Evolutionary conservation across 2,888 invertebrate species (phyloP), one percentile per base, ranked within the genome.

Genomic region (Netelia virgata): DNA sequence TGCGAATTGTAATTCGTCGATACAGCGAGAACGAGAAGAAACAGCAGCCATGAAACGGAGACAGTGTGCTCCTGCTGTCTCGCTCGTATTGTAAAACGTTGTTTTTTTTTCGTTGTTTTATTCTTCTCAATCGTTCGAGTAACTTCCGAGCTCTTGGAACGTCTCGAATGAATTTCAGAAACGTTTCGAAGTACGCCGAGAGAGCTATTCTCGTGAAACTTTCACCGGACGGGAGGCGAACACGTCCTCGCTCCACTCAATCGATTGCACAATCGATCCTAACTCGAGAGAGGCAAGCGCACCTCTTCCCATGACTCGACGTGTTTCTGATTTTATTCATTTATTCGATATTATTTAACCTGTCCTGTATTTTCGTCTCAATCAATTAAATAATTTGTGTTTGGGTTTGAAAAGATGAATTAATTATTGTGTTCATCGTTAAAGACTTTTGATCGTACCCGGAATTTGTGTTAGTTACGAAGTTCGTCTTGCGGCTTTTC

Each of bases 231-330:
- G 53, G 50, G 11, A 18, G 18, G 36, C 20, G 53, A 76, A 74
- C 68, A 73, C 61, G 82, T 83, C 84, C 83, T 85, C 83, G 75
- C 81, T 85, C 79, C 79, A 70, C 82, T 81, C 82, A 82, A 79
- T 76, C 82, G 80, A 84, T 87, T 87, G 83, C 82, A 72, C 83
- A 87, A 87, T 87, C 69, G 28, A 79, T 76, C 76, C 50, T 18
- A 70, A 55, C 47, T 43, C 57, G 11, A 47, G 61, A 23, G 69
- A 11, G 59, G 18, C 36, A 57, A 57, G 9, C 2, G 6, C 57
- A 57, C 16, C 16, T 57, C 18, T 14, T 9, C 57, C n/a, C 8
- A 9, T 5, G 9, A 57, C 9, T n/a, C 14, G 2, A 11, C 20
- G 28, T 53, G 16, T 36, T 18, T 41, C 43, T 66, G 14, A 28